Conservation (phyloP, 2,113 vertebrate genomes). For the Anarrhichthys ocellatus region DNA sequence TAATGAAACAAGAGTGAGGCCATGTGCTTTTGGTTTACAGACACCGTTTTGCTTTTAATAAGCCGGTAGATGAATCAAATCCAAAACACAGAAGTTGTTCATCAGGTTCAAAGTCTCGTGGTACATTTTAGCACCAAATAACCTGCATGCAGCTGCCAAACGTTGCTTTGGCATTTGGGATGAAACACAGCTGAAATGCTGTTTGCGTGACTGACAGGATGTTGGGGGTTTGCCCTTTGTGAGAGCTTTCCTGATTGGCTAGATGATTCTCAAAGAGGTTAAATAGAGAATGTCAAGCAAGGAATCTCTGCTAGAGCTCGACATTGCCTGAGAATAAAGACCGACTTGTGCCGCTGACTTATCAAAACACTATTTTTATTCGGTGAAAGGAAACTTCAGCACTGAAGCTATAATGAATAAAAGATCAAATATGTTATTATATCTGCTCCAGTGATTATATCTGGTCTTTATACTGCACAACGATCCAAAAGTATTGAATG, state of each 20-base stretch:
- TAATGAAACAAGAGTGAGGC: slow-evolving; percentile 41
- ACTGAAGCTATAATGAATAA: slow-evolving; percentile 54
- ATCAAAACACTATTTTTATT: slow-evolving; percentile 47
- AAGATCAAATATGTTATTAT: slow-evolving; percentile 68
- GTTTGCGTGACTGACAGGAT: slow-evolving; percentile 51
- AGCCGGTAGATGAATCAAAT: background rate
- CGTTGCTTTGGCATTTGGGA: slow-evolving; percentile 44
- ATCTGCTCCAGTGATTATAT: slow-evolving; percentile 67
- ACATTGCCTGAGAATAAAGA: slow-evolving; percentile 2
- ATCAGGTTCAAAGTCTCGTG: slow-evolving; percentile 5
- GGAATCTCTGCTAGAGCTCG: background rate
- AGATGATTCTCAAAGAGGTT: slow-evolving; percentile 47
- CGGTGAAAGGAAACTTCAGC: slow-evolving; percentile 38
- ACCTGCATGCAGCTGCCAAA: slow-evolving; percentile 42
- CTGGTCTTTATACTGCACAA: slow-evolving; percentile 70
- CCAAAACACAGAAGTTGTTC: background rate
- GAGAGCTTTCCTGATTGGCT: slow-evolving; percentile 39
- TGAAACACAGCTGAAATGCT: slow-evolving; percentile 53
- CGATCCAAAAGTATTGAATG: slow-evolving; percentile 76
- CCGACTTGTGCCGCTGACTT: slow-evolving; percentile 26
- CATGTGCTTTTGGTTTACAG: slow-evolving; percentile 13
- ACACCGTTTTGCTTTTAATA: slow-evolving; percentile 18
- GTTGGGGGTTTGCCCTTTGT: slow-evolving; percentile 51
- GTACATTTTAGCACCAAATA: slow-evolving; percentile 24
- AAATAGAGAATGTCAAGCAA: slow-evolving; percentile 40